These are phyloP conservation scores for Artemisiospiza belli DNA, from an alignment of 2,113 vertebrate species.

Conservation along the genomic window DNA sequence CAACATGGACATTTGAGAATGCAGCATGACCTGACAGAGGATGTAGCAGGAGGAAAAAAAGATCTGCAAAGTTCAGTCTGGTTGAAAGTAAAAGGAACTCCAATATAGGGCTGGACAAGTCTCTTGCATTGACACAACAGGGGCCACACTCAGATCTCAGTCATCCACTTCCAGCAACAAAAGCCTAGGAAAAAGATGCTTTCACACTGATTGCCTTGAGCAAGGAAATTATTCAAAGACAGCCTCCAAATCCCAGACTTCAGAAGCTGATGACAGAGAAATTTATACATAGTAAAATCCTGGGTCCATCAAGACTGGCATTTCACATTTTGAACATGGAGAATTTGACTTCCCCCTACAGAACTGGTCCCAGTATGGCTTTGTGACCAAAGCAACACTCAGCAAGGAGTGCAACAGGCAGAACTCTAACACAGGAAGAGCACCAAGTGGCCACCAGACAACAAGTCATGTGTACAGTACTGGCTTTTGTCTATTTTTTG, in stretches of 20 bases:
- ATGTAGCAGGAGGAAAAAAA: neutral
- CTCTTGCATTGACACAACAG: neutral
- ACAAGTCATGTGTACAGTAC: neutral
- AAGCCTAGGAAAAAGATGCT: neutral
- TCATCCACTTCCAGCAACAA: neutral
- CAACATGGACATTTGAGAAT: conserved; percentile 39
- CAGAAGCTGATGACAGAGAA: neutral
- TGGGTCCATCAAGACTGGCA: neutral
- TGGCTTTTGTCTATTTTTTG: neutral
- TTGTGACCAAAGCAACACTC: rapidly evolving
- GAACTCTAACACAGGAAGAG: neutral
- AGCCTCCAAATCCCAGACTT: neutral
- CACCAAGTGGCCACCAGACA: neutral
- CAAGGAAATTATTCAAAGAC: neutral
- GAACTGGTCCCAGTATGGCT: rapidly evolving
- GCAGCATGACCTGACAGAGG: neutral
- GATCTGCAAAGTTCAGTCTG: neutral
- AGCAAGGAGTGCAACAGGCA: neutral
- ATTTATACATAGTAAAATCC: neutral
- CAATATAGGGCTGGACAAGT: neutral
- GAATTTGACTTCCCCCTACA: neutral
- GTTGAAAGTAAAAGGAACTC: neutral
- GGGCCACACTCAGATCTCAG: neutral
- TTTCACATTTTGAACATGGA: neutral
- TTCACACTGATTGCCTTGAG: neutral